Evolutionary conservation across 2,888 invertebrate genomes (phyloP).

Genomic region (Sesia bembeciformis): DNA sequence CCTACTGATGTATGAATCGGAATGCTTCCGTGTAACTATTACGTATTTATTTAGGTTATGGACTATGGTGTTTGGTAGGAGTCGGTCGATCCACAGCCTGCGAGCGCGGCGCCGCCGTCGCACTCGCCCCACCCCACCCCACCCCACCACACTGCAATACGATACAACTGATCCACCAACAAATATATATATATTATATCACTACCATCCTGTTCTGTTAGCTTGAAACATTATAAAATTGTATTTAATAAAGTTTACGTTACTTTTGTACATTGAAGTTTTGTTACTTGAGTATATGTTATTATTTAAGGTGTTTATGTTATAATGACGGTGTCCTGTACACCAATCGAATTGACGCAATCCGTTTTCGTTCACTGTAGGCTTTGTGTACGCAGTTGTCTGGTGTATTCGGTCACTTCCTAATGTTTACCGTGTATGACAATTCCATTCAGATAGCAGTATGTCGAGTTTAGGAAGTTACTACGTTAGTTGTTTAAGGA

Average conservation of each 20-base stretch:
- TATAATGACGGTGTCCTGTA: conserved; percentile 62
- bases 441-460: conserved; percentile 61
- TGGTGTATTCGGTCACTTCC: conserved; percentile 63
- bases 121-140: background rate
- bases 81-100: conserved; percentile 18
- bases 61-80: conserved; percentile 18
- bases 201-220: conserved; percentile 55
- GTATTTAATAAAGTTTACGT: conserved; percentile 61
- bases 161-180: conserved; percentile 10
- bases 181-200: conserved; percentile 14
- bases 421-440: conserved; percentile 57
- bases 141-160: background rate
- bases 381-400: conserved; percentile 65
- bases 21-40: conserved; percentile 40
- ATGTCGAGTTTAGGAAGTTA: conserved; percentile 56
- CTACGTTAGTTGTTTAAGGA: conserved; percentile 73
- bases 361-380: conserved; percentile 57
- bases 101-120: conserved; percentile 6
- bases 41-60: conserved; percentile 54
- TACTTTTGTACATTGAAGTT: conserved; percentile 72
- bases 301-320: conserved; percentile 71
- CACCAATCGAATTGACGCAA: conserved; percentile 60
- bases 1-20: conserved; percentile 29
- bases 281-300: conserved; percentile 67
- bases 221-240: conserved; percentile 59